Conservation (phyloP, 2,113 vertebrate genomes). For the Megaceryle torquata region DNA sequence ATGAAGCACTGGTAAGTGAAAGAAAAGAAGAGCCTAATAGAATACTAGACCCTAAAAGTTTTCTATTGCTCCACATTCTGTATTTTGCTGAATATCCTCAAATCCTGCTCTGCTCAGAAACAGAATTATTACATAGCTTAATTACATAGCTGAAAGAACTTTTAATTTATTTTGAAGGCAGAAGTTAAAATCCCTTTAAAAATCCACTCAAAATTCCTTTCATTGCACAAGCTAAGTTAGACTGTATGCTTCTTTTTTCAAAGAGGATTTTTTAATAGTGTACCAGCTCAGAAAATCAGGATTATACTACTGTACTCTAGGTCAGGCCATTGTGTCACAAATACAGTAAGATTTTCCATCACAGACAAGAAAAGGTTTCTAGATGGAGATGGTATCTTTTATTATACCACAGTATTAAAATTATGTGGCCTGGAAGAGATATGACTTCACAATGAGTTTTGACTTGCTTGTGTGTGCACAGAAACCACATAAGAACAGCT, state of each 20-base stretch:
- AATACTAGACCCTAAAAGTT: neutral
- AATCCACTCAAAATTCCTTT: neutral
- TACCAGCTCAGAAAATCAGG: neutral
- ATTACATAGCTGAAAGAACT: neutral
- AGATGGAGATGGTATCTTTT: neutral
- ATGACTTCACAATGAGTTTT: neutral
- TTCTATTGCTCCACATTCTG: neutral
- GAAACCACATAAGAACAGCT: accelerated
- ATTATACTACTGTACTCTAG: neutral
- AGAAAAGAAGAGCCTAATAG: neutral
- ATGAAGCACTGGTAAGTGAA: constrained; percentile 90
- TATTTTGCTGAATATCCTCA: neutral
- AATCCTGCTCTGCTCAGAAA: neutral
- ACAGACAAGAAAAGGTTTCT: neutral
- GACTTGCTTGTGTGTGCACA: neutral
- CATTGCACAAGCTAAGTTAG: neutral
- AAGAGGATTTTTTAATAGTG: neutral
- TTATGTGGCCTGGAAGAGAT: neutral
- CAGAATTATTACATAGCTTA: neutral
- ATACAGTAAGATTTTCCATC: neutral
- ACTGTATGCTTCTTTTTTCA: neutral
- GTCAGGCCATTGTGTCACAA: neutral
- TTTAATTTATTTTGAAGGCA: neutral
- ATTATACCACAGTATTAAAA: neutral
- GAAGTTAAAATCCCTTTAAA: neutral